phyloP scores from a whole-genome alignment of 2,113 vertebrate genomes.

The Alces alces region DNA sequence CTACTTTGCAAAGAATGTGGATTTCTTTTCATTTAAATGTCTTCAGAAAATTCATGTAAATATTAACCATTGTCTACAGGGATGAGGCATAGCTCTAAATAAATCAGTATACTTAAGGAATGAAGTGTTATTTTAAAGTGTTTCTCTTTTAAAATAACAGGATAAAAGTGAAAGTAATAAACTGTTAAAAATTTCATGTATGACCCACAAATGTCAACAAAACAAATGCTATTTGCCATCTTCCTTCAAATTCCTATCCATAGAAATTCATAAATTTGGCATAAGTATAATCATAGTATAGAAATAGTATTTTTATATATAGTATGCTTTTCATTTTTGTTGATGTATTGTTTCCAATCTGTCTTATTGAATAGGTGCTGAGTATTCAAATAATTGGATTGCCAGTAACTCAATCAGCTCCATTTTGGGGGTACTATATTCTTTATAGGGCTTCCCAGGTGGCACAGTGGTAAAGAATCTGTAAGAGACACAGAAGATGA shows the following conservation, averaged over 20 bases:
- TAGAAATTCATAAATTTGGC: neutral
- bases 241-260: neutral
- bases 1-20: neutral
- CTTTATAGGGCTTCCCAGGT: neutral
- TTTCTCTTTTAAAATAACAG: slow-evolving; percentile 28
- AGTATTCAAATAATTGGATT: neutral
- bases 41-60: neutral
- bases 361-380: neutral
- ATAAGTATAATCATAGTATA: neutral
- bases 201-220: neutral
- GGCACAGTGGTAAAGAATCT: neutral
- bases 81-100: neutral
- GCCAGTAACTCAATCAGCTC: neutral
- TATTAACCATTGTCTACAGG: neutral
- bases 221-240: neutral
- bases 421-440: neutral
- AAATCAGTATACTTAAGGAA: neutral
- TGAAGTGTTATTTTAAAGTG: neutral
- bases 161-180: neutral
- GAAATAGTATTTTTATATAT: neutral
- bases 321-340: neutral
- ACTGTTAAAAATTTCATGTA: neutral
- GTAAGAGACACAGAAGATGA: neutral
- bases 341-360: neutral
- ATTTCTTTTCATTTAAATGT: slow-evolving; percentile 5